A percentile compares a stretch with the other conserved stretches of the same genome.
Evolutionary conservation across 2,113 vertebrate species (phyloP).

Genomic region (Pomatostomus ruficeps): DNA sequence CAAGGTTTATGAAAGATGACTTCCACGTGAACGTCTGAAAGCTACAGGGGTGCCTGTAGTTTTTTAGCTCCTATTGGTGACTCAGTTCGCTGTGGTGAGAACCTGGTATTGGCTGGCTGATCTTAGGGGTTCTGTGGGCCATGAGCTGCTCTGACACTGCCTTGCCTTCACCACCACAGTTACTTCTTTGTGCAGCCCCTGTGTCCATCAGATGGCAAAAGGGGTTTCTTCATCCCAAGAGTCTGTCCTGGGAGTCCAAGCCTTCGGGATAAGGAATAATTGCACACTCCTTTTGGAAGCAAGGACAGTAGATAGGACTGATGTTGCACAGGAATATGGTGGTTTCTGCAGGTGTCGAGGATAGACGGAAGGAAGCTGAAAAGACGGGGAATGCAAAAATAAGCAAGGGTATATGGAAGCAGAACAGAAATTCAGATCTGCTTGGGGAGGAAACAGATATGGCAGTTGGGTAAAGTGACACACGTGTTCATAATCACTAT

Average conservation of each 20-base stretch:
- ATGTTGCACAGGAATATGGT: neutral
- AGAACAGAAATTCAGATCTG: neutral
- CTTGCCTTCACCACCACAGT: rapidly evolving
- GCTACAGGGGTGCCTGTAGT: neutral
- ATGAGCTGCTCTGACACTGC: neutral
- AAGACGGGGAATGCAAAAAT: neutral
- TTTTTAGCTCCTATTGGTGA: neutral
- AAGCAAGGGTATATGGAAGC: neutral
- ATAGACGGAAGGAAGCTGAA: neutral
- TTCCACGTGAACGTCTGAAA: neutral
- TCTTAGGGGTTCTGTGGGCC: neutral
- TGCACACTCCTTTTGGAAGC: neutral
- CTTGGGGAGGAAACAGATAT: neutral
- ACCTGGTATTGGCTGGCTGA: neutral
- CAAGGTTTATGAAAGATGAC: neutral
- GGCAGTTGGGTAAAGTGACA: neutral
- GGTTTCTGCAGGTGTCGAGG: neutral
- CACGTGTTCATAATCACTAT: rapidly evolving
- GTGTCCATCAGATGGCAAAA: neutral
- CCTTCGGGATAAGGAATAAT: neutral
- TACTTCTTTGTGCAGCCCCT: neutral
- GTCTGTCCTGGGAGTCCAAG: neutral
- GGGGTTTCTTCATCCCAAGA: neutral
- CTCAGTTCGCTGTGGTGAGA: neutral
- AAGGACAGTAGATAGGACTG: neutral